phyloP scores from a whole-genome alignment of 2,113 vertebrate genomes.

The Podarcis muralis region DNA sequence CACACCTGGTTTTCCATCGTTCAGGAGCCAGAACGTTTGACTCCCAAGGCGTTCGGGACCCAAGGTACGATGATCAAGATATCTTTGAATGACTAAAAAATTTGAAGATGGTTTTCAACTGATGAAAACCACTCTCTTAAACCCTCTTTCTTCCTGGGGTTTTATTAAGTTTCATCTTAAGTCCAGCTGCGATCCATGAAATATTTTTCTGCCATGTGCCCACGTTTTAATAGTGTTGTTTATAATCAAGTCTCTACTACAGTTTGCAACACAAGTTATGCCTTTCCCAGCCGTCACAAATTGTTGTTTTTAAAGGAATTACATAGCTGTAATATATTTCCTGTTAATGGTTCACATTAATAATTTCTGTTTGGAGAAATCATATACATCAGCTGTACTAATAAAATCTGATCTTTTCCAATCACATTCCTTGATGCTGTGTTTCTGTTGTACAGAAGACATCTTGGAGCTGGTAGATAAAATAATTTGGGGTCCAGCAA shows the following conservation, averaged over 20 bases:
- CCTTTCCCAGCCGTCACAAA: background rate
- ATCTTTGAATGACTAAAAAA: too few relatives aligned
- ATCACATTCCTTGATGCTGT: conserved; percentile 39
- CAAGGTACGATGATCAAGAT: too few relatives aligned
- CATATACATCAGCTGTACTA: conserved; percentile 63
- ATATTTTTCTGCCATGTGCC: background rate
- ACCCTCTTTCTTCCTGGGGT: background rate
- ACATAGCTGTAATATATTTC: conserved; percentile 39
- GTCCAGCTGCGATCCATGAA: background rate
- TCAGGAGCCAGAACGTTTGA: too few relatives aligned
- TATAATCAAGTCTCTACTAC: background rate
- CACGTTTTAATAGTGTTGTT: background rate
- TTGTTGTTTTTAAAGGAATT: background rate
- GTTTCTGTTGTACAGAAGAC: background rate
- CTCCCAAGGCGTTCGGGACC: too few relatives aligned
- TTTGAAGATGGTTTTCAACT: too few relatives aligned
- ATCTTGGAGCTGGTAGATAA: background rate
- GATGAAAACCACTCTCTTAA: background rate
- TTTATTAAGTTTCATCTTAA: background rate
- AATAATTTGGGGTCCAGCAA: background rate
- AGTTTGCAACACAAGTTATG: background rate
- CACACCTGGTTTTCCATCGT: too few relatives aligned
- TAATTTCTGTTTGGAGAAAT: conserved; percentile 56
- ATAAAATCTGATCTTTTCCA: conserved; percentile 69
- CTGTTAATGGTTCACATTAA: background rate